Conservation (phyloP, 2,113 vertebrate species). For the Rattus rattus region DNA sequence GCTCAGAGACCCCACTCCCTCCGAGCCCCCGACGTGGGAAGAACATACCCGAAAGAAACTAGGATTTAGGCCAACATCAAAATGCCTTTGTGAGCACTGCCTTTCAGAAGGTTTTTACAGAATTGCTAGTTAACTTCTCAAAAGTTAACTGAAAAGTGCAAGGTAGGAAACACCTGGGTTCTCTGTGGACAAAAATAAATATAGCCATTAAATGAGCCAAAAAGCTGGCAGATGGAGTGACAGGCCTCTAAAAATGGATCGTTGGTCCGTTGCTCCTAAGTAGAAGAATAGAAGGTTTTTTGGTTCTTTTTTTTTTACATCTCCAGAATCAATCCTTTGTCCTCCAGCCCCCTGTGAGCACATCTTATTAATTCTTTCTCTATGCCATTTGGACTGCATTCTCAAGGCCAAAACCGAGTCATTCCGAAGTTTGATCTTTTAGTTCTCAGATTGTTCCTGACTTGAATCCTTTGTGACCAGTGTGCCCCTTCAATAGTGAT, state of each 20-base stretch:
- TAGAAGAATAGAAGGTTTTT: neutral
- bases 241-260: slow-evolving; percentile 9
- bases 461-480: neutral
- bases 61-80: neutral
- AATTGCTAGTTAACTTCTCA: neutral
- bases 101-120: neutral
- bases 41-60: neutral
- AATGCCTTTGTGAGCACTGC: slow-evolving; percentile 9
- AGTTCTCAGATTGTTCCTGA: neutral
- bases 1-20: neutral
- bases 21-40: neutral
- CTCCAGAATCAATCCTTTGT: neutral
- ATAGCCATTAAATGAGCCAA: neutral
- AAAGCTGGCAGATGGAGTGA: neutral
- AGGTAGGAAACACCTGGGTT: neutral
- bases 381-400: neutral
- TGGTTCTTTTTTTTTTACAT: neutral
- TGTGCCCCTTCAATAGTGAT: neutral
- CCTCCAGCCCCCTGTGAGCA: neutral
- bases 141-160: neutral
- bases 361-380: neutral
- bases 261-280: neutral
- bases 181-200: slow-evolving; percentile 25
- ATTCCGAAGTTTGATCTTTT: neutral
- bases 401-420: neutral